phyloP scores from a whole-genome alignment of 2,113 vertebrate species.

The Tichodroma muraria region DNA sequence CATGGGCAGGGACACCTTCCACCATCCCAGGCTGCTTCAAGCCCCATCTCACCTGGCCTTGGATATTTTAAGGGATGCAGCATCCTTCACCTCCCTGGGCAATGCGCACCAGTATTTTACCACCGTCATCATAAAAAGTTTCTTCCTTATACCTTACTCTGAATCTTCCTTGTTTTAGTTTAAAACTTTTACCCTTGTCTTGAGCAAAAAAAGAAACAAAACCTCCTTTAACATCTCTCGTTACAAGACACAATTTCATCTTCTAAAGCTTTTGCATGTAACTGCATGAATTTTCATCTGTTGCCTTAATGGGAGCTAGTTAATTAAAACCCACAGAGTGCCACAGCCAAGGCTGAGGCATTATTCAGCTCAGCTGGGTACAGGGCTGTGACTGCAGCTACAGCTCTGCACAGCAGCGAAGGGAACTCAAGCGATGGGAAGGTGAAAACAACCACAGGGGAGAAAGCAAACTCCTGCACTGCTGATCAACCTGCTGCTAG shows the following conservation, averaged over 20 bases:
- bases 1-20: background rate
- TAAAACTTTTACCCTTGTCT: background rate
- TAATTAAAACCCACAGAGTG: slow-evolving; percentile 15
- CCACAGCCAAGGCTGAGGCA: background rate
- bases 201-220: background rate
- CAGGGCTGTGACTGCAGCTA: background rate
- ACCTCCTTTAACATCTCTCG: background rate
- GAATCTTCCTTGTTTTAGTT: background rate
- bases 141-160: background rate
- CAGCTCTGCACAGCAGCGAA: rapidly evolving
- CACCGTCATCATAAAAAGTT: background rate
- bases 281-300: slow-evolving; percentile 4
- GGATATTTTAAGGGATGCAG: background rate
- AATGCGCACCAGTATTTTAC: background rate
- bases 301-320: background rate
- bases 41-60: rapidly evolving
- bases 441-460: background rate
- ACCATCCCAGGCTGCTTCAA: background rate
- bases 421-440: background rate
- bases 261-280: background rate
- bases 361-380: background rate
- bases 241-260: background rate
- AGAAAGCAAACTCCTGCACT: background rate
- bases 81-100: background rate
- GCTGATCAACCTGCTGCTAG: background rate